These are phyloP conservation scores for Emmelina monodactyla DNA, from an alignment of 2,888 invertebrate genomes.

Conservation along the genomic window DNA sequence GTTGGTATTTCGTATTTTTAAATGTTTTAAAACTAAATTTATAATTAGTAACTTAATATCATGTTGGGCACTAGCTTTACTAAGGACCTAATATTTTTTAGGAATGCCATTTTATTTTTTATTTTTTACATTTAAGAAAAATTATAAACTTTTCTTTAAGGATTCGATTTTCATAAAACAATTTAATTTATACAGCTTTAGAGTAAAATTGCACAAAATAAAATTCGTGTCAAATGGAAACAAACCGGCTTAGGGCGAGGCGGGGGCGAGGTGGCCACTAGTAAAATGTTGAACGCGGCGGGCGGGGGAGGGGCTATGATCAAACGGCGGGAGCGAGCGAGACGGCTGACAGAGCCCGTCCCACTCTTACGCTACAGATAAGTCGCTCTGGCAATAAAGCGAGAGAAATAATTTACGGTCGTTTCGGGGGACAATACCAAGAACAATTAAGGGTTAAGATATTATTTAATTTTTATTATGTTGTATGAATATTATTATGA, in stretches of 20 bases:
- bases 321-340: conserved; percentile 22
- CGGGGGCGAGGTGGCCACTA: conserved; percentile 55
- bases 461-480: no score
- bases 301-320: conserved; percentile 19
- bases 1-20: no score
- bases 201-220: background rate
- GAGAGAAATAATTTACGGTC: background rate
- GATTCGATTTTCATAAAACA: no score
- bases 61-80: no score
- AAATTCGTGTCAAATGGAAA: conserved; percentile 40
- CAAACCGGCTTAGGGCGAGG: conserved; percentile 34
- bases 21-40: no score
- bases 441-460: background rate
- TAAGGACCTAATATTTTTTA: no score
- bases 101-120: no score
- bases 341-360: conserved; percentile 19
- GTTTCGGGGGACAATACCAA: background rate
- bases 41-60: no score
- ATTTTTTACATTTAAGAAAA: no score
- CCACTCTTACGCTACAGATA: conserved; percentile 28
- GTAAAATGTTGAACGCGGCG: conserved; percentile 39
- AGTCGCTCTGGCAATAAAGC: conserved; percentile 12
- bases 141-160: no score
- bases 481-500: no score
- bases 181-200: no score